phyloP scores from a whole-genome alignment of 30 jellyfish, hydroid and myxozoan genomes.

The Aurelia coerulea region DNA sequence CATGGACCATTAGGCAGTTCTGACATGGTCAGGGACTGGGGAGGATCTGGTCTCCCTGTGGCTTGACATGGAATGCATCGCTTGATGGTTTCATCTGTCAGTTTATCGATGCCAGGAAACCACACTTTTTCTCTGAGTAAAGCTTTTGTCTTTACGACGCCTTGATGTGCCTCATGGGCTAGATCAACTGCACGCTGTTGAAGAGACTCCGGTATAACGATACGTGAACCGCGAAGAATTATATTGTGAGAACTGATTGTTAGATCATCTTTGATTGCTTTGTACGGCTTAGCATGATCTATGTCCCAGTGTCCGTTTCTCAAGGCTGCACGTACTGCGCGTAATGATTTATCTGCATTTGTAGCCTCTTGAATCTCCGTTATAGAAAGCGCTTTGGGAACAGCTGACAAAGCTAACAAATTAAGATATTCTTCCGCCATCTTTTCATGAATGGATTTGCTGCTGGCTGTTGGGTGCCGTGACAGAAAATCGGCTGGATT shows the following conservation, averaged over 20 bases:
- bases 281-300: background rate
- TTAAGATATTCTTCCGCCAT: too few species aligned
- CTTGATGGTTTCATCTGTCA: conserved; percentile 6
- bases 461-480: too few species aligned
- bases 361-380: too few species aligned
- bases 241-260: conserved; percentile 28
- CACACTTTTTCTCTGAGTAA: conserved; percentile 26
- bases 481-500: too few species aligned
- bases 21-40: conserved; percentile 16
- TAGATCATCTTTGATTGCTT: conserved; percentile 16
- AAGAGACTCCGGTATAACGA: conserved; percentile 52
- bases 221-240: conserved; percentile 22
- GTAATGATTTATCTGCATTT: too few species aligned
- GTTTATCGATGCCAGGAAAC: conserved; percentile 48
- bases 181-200: conserved; percentile 15
- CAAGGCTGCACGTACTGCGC: too few species aligned
- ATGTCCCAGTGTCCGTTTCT: too few species aligned
- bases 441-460: too few species aligned
- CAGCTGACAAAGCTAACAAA: too few species aligned
- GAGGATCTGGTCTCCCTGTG: conserved; percentile 27
- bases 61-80: conserved; percentile 63
- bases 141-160: conserved; percentile 37
- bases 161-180: conserved; percentile 63
- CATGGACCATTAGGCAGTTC: conserved; percentile 48
- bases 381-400: too few species aligned